Evolutionary conservation across 1,140 invertebrate species (phyloP).

Genomic region (Hyposmocoma kahamanoa): DNA sequence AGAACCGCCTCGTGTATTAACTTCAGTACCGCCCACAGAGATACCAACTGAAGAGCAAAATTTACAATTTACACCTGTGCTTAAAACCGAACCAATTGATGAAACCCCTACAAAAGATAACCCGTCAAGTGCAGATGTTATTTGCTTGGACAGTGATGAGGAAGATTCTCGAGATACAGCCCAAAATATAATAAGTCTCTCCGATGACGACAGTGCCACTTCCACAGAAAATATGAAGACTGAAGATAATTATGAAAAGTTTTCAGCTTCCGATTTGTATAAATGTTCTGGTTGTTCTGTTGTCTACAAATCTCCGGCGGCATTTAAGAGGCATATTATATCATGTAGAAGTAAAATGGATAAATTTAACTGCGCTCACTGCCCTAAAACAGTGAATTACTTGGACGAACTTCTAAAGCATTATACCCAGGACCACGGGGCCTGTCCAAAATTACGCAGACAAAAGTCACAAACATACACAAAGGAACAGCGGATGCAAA

Average conservation of each 20-base stretch:
- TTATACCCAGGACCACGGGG: constrained; percentile 15
- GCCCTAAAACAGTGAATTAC: constrained; percentile 3
- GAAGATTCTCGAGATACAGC: constrained; percentile 18
- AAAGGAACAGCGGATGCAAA: no score
- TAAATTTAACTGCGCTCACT: constrained; percentile 26
- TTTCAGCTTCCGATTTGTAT: constrained; percentile 17
- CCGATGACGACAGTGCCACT: constrained; percentile 16
- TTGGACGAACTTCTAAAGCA: constrained; percentile 19
- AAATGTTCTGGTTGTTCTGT: constrained; percentile 33
- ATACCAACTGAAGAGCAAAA: not conserved
- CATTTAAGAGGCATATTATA: constrained; percentile 32
- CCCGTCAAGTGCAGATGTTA: constrained; percentile 17
- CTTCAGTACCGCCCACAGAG: not conserved
- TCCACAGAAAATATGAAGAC: not conserved
- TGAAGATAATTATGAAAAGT: constrained; percentile 7
- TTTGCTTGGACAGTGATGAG: constrained; percentile 55
- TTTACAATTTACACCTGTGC: not conserved
- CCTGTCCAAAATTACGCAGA: no score
- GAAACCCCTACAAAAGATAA: constrained; percentile 4
- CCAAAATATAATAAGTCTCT: constrained; percentile 24
- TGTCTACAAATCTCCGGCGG: constrained; percentile 13
- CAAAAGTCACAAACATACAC: not conserved
- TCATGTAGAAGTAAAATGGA: constrained; percentile 11
- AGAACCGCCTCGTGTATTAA: not conserved
- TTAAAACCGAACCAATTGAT: constrained; percentile 12